Conservation (phyloP, 2,888 invertebrate species). For the Plusia festucae region DNA sequence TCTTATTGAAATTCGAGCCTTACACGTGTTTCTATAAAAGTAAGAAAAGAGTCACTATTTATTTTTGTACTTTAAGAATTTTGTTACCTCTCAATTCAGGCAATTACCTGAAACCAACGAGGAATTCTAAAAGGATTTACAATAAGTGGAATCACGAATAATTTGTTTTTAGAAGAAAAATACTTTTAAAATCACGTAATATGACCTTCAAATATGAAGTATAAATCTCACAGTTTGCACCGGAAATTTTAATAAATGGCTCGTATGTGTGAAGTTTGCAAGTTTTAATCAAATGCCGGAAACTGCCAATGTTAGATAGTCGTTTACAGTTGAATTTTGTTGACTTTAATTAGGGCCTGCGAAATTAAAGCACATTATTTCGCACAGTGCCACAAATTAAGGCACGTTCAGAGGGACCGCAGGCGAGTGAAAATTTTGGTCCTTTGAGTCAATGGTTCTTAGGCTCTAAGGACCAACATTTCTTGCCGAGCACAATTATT, state of each 20-base stretch:
- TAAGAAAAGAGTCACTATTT: background rate
- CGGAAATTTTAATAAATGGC: slow-evolving; percentile 23
- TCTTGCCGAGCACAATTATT: no score
- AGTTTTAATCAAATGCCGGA: slow-evolving; percentile 44
- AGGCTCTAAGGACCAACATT: background rate
- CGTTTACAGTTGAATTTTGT: slow-evolving; percentile 17
- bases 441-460: background rate
- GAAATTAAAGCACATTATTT: slow-evolving; percentile 25
- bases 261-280: slow-evolving; percentile 17
- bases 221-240: slow-evolving; percentile 13
- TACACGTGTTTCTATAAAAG: background rate
- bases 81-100: background rate
- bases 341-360: slow-evolving; percentile 31
- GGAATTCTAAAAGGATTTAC: background rate
- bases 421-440: background rate
- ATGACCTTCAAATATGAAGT: slow-evolving; percentile 18
- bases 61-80: background rate
- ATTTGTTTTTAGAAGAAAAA: background rate
- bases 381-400: background rate
- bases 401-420: background rate
- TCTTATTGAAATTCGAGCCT: background rate
- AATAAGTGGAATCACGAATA: background rate
- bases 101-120: background rate
- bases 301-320: slow-evolving; percentile 24
- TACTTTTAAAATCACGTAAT: slow-evolving; percentile 10